Conservation (phyloP, 2,113 vertebrate species). For the Elgaria multicarinata region DNA sequence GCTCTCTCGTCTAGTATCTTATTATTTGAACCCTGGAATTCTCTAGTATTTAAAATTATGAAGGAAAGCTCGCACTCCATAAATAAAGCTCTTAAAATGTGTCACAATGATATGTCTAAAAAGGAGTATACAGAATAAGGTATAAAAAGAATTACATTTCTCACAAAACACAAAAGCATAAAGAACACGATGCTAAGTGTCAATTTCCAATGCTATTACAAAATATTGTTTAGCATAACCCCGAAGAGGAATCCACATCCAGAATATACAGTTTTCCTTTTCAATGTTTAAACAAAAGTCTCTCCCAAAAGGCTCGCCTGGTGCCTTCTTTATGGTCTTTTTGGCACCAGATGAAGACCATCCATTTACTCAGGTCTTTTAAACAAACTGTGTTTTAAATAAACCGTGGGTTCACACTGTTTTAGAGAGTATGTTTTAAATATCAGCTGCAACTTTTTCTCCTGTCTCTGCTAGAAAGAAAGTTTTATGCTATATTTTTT, state of each 20-base stretch:
- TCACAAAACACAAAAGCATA: neutral
- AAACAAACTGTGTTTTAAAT: neutral
- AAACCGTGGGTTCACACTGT: neutral
- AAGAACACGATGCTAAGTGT: neutral
- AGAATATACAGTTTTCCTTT: neutral
- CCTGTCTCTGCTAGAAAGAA: neutral
- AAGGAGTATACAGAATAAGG: neutral
- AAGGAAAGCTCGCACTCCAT: neutral
- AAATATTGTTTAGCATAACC: slow-evolving; percentile 1
- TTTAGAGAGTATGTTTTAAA: neutral
- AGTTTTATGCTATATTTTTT: neutral
- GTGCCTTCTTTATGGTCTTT: neutral
- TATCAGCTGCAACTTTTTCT: neutral
- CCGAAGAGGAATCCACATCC: neutral
- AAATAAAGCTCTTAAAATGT: neutral
- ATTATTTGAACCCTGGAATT: neutral
- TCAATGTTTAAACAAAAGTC: slow-evolving; percentile 2
- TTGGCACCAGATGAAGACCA: neutral
- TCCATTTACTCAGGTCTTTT: neutral
- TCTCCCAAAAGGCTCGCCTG: neutral
- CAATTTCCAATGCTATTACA: neutral
- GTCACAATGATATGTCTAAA: neutral
- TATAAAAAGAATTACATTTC: neutral
- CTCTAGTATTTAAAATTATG: neutral
- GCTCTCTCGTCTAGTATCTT: neutral